These are phyloP conservation scores for Orthosia gothica DNA, from an alignment of 2,888 invertebrate species.

Conservation along the genomic window DNA sequence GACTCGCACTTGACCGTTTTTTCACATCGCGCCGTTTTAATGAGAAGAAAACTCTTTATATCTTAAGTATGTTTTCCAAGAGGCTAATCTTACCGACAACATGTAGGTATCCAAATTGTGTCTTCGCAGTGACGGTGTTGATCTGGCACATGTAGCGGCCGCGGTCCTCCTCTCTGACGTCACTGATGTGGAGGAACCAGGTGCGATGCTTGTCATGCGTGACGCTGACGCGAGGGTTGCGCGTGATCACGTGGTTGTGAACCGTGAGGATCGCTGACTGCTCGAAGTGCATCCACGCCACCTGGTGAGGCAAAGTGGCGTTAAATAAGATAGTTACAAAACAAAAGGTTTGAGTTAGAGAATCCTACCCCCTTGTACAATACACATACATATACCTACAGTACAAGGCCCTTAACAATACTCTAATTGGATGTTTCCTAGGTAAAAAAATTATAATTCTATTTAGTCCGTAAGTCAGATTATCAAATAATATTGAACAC, in stretches of 20 bases:
- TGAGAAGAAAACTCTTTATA: background rate
- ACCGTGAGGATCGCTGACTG: constrained; percentile 98
- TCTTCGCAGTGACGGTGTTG: constrained; percentile 98
- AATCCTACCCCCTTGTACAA: too few relatives aligned
- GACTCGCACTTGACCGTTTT: too few relatives aligned
- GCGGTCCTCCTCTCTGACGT: constrained; percentile 97
- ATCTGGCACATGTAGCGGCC: constrained; percentile 99
- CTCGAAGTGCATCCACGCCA: constrained; percentile 99
- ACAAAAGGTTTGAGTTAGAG: background rate
- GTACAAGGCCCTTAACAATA: background rate
- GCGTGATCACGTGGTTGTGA: constrained; percentile 98
- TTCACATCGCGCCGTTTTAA: background rate
- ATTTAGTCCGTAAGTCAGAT: too few relatives aligned
- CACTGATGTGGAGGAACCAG: constrained; percentile 98
- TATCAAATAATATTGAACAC: too few relatives aligned
- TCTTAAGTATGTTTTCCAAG: background rate
- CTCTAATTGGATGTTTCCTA: background rate
- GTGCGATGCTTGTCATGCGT: constrained; percentile 98
- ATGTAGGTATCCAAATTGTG: constrained; percentile 97
- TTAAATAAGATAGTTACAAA: constrained; percentile 5
- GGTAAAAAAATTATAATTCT: too few relatives aligned
- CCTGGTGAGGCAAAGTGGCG: constrained; percentile 91
- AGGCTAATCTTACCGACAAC: constrained; percentile 84
- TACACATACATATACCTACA: background rate
- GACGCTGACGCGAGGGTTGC: constrained; percentile 97